Evolutionary conservation across 2,113 vertebrate genomes (phyloP), one percentile per base, ranked within the genome.

Genomic region (Microtus ochrogaster): DNA sequence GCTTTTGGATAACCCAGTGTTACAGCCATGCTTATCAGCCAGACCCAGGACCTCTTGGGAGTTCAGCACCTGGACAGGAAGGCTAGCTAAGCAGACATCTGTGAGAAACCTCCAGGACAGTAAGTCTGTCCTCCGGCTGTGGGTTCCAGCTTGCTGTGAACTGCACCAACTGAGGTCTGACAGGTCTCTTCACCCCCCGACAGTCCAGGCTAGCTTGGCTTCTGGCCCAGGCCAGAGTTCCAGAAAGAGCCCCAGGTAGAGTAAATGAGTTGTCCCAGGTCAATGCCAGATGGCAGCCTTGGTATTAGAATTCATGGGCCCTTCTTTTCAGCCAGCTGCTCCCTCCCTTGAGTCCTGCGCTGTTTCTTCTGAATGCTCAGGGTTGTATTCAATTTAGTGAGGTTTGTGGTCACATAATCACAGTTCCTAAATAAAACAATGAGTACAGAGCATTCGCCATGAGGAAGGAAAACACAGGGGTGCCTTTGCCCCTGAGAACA

Each of bases 321-420:
- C 77, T 87, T 91, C 92, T 96, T 95, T 92, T 85, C 7, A 95
- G 92, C 73, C 96, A 96, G 94, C 96, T 95, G 97, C 47, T 95
- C 92, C 74, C 83, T 97, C 95, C 86, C 89, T 83, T 79, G 91
- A 93, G 91, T 68, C 89, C 82, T 65, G 49, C 19, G 44, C 74
- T 76, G 74, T 89, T 95, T 97, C 95, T 97, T 97, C 63, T 96
- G 89, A 97, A 96, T 94, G 86, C 65, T 94, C 85, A 96, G 78
- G 86, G 91, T 92, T 96, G 26, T 3, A 3, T 94, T 97, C 66
- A 94, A 92, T 94, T 97, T 98, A 41, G 47, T 91, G 94, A 12
- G 14, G 96, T 89, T 95, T 94, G 94, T 95, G 90, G 94, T 95
- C 94, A 95, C 90, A 97, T 49, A 63, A 44, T 95, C 78, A 96